Evolutionary conservation across 2,888 invertebrate species (phyloP).

Genomic region (Agonopterix arenella): DNA sequence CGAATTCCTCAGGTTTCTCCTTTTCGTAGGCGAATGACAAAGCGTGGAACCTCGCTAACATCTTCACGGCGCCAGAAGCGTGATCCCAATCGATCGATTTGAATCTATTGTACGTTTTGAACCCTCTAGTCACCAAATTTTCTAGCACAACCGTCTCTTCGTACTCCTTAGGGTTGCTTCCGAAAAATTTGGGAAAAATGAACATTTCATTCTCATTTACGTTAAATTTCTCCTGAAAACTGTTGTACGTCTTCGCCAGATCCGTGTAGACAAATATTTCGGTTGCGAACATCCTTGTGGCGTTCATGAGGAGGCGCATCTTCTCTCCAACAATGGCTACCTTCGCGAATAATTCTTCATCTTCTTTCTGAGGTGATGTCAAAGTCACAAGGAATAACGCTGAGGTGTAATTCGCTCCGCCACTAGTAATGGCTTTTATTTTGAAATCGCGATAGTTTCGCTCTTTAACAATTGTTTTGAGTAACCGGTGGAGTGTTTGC

Average conservation of each 20-base stretch:
- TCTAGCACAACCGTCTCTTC: conserved; percentile 42
- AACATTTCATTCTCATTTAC: conserved; percentile 20
- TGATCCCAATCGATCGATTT: conserved; percentile 39
- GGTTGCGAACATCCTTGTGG: conserved; percentile 16
- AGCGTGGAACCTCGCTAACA: conserved; percentile 47
- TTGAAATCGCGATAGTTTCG: conserved; percentile 15
- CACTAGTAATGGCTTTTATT: conserved; percentile 26
- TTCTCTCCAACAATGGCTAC: conserved; percentile 28
- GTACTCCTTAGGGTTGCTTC: conserved; percentile 17
- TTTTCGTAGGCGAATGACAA: conserved; percentile 44
- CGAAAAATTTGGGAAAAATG: conserved; percentile 29
- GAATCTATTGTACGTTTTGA: conserved; percentile 22
- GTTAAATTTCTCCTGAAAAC: conserved; percentile 17
- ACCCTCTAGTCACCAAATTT: conserved; percentile 36
- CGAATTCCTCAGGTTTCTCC: conserved; percentile 34
- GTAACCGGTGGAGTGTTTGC: conserved; percentile 21
- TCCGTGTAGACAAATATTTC: conserved; percentile 27
- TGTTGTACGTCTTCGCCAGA: conserved; percentile 20
- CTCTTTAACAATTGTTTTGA: conserved; percentile 24
- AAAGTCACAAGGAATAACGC: conserved; percentile 25
- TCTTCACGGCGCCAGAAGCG: conserved; percentile 27
- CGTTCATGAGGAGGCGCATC: conserved; percentile 20
- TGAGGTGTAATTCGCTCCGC: conserved; percentile 41
- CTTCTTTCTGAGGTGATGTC: conserved; percentile 10
- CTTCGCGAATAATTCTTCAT: conserved; percentile 39